Base-by-base conservation (phyloP, 2,888 invertebrate genomes). In the Acheta domesticus region DNA sequence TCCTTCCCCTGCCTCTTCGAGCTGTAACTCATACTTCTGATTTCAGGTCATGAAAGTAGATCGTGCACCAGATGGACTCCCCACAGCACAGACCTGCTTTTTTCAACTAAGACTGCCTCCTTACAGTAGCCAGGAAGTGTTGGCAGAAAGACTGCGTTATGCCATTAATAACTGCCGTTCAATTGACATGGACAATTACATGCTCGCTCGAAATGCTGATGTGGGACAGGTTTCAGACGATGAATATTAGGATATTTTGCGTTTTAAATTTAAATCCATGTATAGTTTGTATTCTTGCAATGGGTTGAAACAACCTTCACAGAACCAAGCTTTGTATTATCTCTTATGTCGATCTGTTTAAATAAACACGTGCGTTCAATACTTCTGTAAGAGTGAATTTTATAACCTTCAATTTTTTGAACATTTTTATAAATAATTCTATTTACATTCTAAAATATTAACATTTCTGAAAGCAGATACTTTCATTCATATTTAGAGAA, bases 111-210 rank as follows among this genome's bases (percentile, higher is more conserved):
- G 91, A 1, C 86, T 92, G 49, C 91, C 92, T 2, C 88, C 89
- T 3, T 92, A 92, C 85, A 89, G 89, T 21, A 89, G 89, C 80
- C 88, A 88, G 82, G 90, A 90, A 83, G 86, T 90, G 75, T 89
- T 92, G 88, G 90, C 90, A 1, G 91, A 91, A 84, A 87, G 89
- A 81, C 86, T 92, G 77, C 88, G 91, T 49, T 92, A 92, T 84
- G 91, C 92, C 77, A 91, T 92, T 81, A 90, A 91, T 84, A 91
- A 92, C 85, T 92, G 92, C 83, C 89, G 90, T 50, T 91, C 91
- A 12, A 92, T 92, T 79, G 92, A 92, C 85, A 91, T 92, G 91
- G 92, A 92, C 85, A 91, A 91, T 85, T 92, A 92, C 85, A 92
- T 92, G 91, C 86, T 92, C 81, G 89, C 90, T 2, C 87, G 91